Evolutionary conservation across 2,113 vertebrate species (phyloP), one percentile per base, ranked within the genome.

Genomic region (Mungos mungo): DNA sequence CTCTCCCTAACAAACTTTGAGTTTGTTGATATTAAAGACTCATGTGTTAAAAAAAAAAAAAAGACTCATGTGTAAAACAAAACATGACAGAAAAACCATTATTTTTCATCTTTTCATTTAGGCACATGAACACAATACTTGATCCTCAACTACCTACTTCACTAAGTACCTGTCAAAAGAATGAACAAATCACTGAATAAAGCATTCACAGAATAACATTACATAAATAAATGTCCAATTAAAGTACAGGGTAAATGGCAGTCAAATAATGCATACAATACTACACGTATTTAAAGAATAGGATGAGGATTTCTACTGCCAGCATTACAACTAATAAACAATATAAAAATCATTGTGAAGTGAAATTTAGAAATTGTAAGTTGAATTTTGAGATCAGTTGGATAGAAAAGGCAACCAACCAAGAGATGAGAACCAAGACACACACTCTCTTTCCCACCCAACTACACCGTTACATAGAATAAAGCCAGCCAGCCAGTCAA

Each of bases 101-200:
- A 38, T 74, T 74, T 94, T 88, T 96, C 60, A 96, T 76, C 35
- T 81, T 88, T 80, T 38, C 10, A 80, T n/a, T 86, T 41, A 87
- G 68, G 50, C 7, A 82, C 31, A 92, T 47, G 38, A 88, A 63
- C 11, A 68, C 33, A 93, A 35, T 69, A 91, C 41, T 57, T 81
- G n/a, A 89, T 25, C 85, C 85, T 54, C 76, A 65, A 88, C 16
- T 66, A 38, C 52, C 80, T 65, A 86, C 35, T 76, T 94, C 92
- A 76, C 3, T 50, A 91, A 81, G 38, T 21, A 82, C 27, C 41
- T 71, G 57, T 14, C 86, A 19, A 65, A 82, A 92, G 71, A 83
- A 57, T 14, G 23, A 89, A 45, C 57, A 5, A 93, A 76, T 69
- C 18, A 68, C 7, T 68, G 8, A 90, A 45, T 50, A 93, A 82